Evolutionary conservation across 37 sponge, comb jelly and placozoan species (phyloP).

Genomic region (Cliona cf. orientalis): DNA sequence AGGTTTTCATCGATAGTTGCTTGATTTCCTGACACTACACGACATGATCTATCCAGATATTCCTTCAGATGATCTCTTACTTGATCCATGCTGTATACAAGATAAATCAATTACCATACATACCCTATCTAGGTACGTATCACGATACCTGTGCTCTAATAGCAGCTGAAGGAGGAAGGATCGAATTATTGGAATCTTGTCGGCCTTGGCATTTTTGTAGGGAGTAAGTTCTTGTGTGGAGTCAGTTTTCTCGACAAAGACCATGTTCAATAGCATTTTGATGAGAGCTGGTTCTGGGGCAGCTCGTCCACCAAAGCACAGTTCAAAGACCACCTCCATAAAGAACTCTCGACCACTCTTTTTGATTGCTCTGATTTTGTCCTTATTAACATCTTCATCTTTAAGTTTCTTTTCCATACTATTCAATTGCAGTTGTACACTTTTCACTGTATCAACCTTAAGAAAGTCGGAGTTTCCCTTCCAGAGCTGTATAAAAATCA

Average conservation of each 20-base stretch:
- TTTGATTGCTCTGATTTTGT: conserved; percentile 6
- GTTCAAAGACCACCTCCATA: conserved; percentile 60
- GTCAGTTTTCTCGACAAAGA: conserved; percentile 27
- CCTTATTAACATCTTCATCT: background rate
- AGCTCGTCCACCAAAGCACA: conserved; percentile 69
- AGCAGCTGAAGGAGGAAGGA: conserved; percentile 70
- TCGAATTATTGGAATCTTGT: conserved; percentile 56
- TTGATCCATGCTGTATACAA: too few relatives aligned
- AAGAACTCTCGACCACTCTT: conserved; percentile 50
- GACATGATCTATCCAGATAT: too few relatives aligned
- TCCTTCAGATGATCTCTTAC: too few relatives aligned
- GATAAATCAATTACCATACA: too few relatives aligned
- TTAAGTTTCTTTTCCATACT: conserved; percentile 16
- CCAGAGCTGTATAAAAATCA: conserved; percentile 2
- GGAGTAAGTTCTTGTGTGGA: conserved; percentile 43
- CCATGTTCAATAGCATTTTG: conserved; percentile 45
- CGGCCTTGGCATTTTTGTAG: conserved; percentile 18
- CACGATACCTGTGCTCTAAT: conserved; percentile 40
- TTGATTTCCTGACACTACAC: too few relatives aligned
- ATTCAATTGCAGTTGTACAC: conserved; percentile 1
- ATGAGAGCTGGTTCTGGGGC: conserved; percentile 65
- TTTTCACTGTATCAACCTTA: conserved; percentile 5
- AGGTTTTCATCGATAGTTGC: too few relatives aligned
- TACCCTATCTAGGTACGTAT: too few relatives aligned
- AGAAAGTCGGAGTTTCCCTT: conserved; percentile 22